phyloP scores from a whole-genome alignment of 2,113 vertebrate species.

The Chamaetylas fuelleborni region DNA sequence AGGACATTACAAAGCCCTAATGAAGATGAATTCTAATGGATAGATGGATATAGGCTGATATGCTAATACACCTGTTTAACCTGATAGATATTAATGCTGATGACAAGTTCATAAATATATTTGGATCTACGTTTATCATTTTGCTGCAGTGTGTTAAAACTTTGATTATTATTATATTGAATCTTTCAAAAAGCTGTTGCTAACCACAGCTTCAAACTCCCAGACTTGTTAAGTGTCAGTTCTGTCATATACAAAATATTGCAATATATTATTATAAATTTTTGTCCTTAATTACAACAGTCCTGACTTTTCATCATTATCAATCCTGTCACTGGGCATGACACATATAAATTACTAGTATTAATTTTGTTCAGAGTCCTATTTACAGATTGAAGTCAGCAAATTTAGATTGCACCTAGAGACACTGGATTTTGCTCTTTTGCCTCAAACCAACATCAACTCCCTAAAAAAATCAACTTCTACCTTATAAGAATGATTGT shows the following conservation, averaged over 20 bases:
- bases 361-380: neutral
- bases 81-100: neutral
- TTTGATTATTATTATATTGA: slow-evolving; percentile 17
- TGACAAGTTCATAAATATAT: slow-evolving; percentile 1
- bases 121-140: neutral
- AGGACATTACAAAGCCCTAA: neutral
- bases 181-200: neutral
- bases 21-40: neutral
- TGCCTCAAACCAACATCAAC: neutral
- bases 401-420: slow-evolving; percentile 6
- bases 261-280: neutral
- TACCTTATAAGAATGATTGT: neutral
- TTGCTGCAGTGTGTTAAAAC: neutral
- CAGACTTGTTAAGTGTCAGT: neutral
- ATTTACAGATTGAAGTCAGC: neutral
- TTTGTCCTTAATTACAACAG: slow-evolving; percentile 24
- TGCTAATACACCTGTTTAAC: neutral
- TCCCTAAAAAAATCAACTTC: neutral
- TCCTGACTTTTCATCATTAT: neutral
- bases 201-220: neutral
- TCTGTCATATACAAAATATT: slow-evolving; percentile 15
- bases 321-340: neutral
- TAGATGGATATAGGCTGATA: neutral
- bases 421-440: neutral
- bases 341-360: neutral